Percentiles rank a stretch among this genome's conserved stretches.
These are phyloP conservation scores for Muscidifurax raptorellus DNA, from an alignment of 1,140 invertebrate genomes.

Conservation along the genomic window DNA sequence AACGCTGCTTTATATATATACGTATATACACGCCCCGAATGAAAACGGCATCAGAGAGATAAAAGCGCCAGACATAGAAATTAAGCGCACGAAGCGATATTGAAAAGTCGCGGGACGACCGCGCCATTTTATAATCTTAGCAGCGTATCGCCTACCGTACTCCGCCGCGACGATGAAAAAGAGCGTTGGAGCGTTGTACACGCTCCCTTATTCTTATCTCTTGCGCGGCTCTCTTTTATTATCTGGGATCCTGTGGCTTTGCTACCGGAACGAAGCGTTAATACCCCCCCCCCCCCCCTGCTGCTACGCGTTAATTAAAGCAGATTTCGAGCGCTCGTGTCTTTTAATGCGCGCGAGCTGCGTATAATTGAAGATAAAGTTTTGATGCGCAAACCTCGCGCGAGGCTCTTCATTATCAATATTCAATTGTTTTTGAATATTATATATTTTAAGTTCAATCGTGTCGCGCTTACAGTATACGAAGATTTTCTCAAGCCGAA, in stretches of 20 bases:
- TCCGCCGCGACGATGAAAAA: slow-evolving; percentile 72
- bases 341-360: too few relatives aligned
- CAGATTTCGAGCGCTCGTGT: background rate
- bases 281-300: too few relatives aligned
- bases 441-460: too few relatives aligned
- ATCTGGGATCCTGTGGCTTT: background rate
- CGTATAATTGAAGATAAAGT: background rate
- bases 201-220: slow-evolving; percentile 59
- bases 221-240: slow-evolving; percentile 49
- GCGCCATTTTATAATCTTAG: slow-evolving; percentile 71
- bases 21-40: background rate
- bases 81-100: background rate
- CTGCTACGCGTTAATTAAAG: background rate
- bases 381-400: too few relatives aligned
- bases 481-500: background rate
- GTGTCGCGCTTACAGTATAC: too few relatives aligned
- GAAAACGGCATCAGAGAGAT: background rate
- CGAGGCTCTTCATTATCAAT: too few relatives aligned
- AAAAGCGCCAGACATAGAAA: background rate
- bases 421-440: too few relatives aligned
- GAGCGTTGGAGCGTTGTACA: background rate
- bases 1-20: background rate
- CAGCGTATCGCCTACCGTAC: slow-evolving; percentile 75
- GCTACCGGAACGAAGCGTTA: too few relatives aligned
- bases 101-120: slow-evolving; percentile 6